Conservation (phyloP, 2,888 invertebrate genomes). For the Drosophila affinis region DNA sequence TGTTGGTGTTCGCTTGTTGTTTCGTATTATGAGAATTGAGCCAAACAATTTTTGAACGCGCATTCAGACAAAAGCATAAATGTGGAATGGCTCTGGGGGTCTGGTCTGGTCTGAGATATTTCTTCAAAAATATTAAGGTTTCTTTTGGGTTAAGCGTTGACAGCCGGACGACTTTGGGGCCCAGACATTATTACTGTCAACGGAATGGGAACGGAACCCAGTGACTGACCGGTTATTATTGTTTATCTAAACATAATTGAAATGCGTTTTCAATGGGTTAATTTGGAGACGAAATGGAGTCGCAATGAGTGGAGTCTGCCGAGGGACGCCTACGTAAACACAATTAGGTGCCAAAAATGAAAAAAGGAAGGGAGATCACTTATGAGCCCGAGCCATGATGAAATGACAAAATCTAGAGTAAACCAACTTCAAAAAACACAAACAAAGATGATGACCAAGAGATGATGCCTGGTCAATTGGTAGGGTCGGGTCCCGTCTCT, state of each 20-base stretch:
- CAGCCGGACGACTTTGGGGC: conserved; percentile 31
- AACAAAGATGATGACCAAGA: conserved; percentile 48
- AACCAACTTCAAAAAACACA: conserved; percentile 65
- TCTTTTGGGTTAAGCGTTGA: conserved; percentile 41
- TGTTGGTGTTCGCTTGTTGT: conserved; percentile 36
- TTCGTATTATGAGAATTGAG: conserved; percentile 73
- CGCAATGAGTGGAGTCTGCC: conserved; percentile 3
- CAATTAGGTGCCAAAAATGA: conserved; percentile 68
- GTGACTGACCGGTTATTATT: conserved; percentile 29
- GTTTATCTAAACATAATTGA: conserved; percentile 77
- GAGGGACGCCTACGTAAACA: conserved; percentile 72
- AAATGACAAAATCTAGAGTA: conserved; percentile 78
- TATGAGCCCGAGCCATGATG: conserved; percentile 59
- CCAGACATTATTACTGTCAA: conserved; percentile 65
- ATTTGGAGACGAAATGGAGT: conserved; percentile 55
- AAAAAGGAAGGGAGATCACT: conserved; percentile 16
- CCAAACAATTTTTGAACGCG: conserved; percentile 70
- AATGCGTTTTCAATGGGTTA: conserved; percentile 76
- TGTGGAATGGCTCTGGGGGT: conserved; percentile 45
- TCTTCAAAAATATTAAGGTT: conserved; percentile 13
- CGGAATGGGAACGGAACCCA: conserved; percentile 12
- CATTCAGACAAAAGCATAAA: conserved; percentile 65
- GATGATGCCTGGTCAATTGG: conserved; percentile 25
- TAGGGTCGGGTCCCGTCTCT: not conserved
- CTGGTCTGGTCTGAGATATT: conserved; percentile 55